Evolutionary conservation across 2,797 vertebrate species (phyloP).

Genomic region (Intellagama lesueurii): DNA sequence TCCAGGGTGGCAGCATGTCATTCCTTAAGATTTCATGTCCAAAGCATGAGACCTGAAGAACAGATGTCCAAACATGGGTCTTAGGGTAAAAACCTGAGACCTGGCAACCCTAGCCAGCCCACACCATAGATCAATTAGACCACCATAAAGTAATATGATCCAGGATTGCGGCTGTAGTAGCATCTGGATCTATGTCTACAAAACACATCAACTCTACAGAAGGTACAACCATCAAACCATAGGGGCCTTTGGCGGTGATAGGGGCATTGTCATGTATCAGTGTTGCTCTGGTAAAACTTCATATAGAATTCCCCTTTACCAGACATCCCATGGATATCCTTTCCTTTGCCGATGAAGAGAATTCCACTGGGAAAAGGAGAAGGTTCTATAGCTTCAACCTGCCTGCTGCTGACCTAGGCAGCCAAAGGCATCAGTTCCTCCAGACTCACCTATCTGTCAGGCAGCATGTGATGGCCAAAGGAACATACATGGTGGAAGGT

Average conservation of each 20-base stretch:
- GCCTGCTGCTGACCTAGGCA: background rate
- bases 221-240: background rate
- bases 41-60: no score
- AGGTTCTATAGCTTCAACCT: background rate
- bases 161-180: background rate
- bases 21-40: no score
- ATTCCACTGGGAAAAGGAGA: background rate
- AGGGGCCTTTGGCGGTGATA: no score
- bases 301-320: background rate
- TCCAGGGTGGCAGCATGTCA: no score
- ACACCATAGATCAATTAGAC: background rate
- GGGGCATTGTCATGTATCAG: background rate
- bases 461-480: background rate
- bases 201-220: background rate
- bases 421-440: no score
- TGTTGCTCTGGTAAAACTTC: background rate
- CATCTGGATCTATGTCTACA: background rate
- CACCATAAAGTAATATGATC: background rate
- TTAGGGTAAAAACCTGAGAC: no score
- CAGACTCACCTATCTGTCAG: background rate
- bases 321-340: background rate
- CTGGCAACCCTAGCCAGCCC: background rate
- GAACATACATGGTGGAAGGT: background rate
- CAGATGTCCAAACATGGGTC: no score
- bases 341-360: background rate